Conservation (phyloP, 2,797 vertebrate species). For the Gymnoscopelus braueri region DNA sequence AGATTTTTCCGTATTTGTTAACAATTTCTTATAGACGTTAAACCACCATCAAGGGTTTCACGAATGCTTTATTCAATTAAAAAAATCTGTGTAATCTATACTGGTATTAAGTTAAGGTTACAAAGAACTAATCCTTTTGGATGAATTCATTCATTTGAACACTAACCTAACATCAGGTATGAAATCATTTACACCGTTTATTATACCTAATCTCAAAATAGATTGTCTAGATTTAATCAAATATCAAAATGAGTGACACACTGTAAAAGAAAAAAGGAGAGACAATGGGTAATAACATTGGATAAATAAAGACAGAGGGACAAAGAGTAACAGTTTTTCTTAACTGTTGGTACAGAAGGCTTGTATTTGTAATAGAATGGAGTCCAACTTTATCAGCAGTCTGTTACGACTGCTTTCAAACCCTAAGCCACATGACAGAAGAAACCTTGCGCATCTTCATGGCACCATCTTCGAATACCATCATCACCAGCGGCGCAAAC, state of each 20-base stretch:
- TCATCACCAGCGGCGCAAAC: not conserved
- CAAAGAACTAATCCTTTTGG: not conserved
- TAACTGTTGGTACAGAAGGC: too few relatives aligned
- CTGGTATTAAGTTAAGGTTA: not conserved
- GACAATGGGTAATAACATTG: not conserved
- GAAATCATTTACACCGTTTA: too few relatives aligned
- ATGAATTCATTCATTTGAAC: not conserved
- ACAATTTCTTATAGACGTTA: not conserved
- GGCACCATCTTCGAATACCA: not conserved
- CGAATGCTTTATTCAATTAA: constrained; percentile 28
- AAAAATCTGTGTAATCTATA: not conserved
- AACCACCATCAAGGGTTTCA: not conserved
- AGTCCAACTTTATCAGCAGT: not conserved
- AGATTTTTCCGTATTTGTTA: too few relatives aligned
- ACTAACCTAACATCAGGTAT: not conserved
- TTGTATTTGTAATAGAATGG: too few relatives aligned
- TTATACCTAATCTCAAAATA: too few relatives aligned
- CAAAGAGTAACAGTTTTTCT: too few relatives aligned
- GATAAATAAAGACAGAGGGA: too few relatives aligned
- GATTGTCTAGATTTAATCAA: too few relatives aligned
- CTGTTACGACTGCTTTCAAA: not conserved
- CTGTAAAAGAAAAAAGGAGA: too few relatives aligned
- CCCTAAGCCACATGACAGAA: not conserved
- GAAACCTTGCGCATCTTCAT: not conserved
- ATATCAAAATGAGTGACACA: too few relatives aligned